phyloP scores from a whole-genome alignment of 2,797 vertebrate species.

The Smutsia gigantea region DNA sequence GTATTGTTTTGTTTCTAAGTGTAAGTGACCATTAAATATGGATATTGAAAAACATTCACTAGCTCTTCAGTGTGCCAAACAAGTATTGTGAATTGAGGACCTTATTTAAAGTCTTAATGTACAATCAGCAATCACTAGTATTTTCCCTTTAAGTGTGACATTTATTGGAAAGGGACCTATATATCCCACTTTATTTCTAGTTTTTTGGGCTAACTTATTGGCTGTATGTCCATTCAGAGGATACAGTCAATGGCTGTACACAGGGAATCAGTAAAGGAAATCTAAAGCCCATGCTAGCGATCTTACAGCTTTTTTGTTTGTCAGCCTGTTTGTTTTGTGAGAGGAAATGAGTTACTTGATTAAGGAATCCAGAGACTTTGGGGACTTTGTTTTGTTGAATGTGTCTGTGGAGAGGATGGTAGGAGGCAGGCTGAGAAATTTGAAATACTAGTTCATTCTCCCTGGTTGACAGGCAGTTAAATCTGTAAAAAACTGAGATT shows the following conservation, averaged over 20 bases:
- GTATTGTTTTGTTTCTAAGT: conserved; percentile 78
- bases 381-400: neutral
- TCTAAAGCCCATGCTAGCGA: neutral
- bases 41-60: neutral
- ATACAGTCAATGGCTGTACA: neutral
- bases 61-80: neutral
- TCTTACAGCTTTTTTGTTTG: neutral
- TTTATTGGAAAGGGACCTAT: neutral
- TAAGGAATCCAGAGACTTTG: neutral
- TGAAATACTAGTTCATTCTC: neutral
- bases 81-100: neutral
- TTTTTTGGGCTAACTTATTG: neutral
- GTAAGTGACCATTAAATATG: conserved; percentile 60
- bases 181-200: neutral
- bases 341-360: neutral
- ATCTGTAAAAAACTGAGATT: neutral
- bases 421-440: neutral
- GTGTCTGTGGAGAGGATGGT: neutral
- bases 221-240: neutral
- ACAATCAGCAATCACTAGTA: neutral
- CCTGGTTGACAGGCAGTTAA: neutral
- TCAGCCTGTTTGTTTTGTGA: neutral
- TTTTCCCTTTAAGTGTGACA: neutral
- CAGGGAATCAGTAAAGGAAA: neutral
- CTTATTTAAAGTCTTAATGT: neutral